Evolutionary conservation across 2,888 invertebrate genomes (phyloP).

Genomic region (Cheilosia urbana): DNA sequence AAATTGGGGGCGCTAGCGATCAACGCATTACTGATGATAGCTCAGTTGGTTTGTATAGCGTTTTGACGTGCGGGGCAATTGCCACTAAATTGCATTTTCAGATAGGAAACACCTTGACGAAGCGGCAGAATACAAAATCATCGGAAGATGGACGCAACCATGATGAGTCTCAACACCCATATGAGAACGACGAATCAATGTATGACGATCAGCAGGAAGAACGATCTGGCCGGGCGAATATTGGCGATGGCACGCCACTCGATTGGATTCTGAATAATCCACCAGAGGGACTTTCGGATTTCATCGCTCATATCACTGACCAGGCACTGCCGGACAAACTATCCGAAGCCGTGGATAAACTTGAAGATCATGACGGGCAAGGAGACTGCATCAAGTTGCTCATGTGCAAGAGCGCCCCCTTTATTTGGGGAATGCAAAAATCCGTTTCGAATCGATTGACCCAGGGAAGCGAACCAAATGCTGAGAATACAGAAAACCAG

Average conservation of each 20-base stretch:
- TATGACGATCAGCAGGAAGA: slow-evolving; percentile 76
- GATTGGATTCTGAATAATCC: slow-evolving; percentile 88
- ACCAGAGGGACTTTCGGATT: slow-evolving; percentile 85
- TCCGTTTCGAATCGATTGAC: slow-evolving; percentile 84
- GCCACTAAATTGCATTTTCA: slow-evolving; percentile 27
- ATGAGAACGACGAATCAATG: slow-evolving; percentile 32
- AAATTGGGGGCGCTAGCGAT: slow-evolving; percentile 92
- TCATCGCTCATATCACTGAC: slow-evolving; percentile 87
- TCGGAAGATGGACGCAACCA: slow-evolving; percentile 43
- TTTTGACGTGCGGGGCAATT: not conserved
- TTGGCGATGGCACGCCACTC: slow-evolving; percentile 83
- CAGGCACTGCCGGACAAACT: slow-evolving; percentile 87
- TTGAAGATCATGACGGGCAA: slow-evolving; percentile 85
- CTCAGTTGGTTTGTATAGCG: slow-evolving; percentile 90
- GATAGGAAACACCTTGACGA: slow-evolving; percentile 81
- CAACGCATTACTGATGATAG: slow-evolving; percentile 92
- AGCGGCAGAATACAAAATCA: slow-evolving; percentile 46
- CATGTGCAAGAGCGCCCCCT: slow-evolving; percentile 91
- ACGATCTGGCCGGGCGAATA: slow-evolving; percentile 77
- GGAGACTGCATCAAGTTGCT: slow-evolving; percentile 89
- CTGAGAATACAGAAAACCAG: slow-evolving; percentile 39
- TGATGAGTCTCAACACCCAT: slow-evolving; percentile 28
- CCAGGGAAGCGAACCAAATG: slow-evolving; percentile 1
- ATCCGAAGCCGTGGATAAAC: slow-evolving; percentile 86
- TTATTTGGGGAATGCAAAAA: slow-evolving; percentile 90